These are phyloP conservation scores for Drosophila prolongata DNA, from an alignment of 2,888 invertebrate genomes.

Conservation along the genomic window DNA sequence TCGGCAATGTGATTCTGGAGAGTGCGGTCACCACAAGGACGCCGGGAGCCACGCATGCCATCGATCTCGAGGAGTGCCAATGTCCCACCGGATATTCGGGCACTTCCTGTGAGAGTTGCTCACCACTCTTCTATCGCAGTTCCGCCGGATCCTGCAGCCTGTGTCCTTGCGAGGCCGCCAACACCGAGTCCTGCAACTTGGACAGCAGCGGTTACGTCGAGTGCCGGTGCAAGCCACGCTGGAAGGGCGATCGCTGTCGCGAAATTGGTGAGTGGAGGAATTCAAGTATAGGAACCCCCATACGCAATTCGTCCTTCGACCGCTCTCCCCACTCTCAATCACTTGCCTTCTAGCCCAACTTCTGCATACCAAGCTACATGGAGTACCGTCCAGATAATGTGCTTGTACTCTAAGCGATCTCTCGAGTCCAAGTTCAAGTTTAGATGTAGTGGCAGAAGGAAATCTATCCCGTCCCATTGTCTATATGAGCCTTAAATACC, in stretches of 20 bases:
- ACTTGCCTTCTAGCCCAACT: constrained; percentile 19
- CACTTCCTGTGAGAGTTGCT: constrained; percentile 92
- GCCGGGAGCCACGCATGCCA: constrained; percentile 88
- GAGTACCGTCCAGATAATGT: constrained; percentile 7
- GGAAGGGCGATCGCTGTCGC: constrained; percentile 88
- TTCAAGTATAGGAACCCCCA: too few species aligned
- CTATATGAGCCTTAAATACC: not conserved
- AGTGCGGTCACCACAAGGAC: constrained; percentile 87
- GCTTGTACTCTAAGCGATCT: not conserved
- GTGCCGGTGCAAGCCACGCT: constrained; percentile 90
- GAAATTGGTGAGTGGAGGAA: constrained; percentile 85
- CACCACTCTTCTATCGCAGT: constrained; percentile 90
- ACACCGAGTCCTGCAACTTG: constrained; percentile 79
- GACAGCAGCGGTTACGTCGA: constrained; percentile 88
- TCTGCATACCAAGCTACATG: constrained; percentile 26
- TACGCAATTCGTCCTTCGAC: constrained; percentile 2
- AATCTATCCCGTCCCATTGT: constrained; percentile 7
- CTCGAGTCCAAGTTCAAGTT: not conserved
- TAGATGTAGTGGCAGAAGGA: constrained; percentile 17
- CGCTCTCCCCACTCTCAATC: constrained; percentile 2
- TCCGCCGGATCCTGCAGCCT: constrained; percentile 85
- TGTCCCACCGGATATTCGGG: constrained; percentile 93
- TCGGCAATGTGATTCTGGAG: constrained; percentile 95
- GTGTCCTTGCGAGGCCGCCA: constrained; percentile 89
- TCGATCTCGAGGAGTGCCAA: constrained; percentile 93